Evolutionary conservation across 2,113 vertebrate species (phyloP).

Genomic region (Stegostoma tigrinum): DNA sequence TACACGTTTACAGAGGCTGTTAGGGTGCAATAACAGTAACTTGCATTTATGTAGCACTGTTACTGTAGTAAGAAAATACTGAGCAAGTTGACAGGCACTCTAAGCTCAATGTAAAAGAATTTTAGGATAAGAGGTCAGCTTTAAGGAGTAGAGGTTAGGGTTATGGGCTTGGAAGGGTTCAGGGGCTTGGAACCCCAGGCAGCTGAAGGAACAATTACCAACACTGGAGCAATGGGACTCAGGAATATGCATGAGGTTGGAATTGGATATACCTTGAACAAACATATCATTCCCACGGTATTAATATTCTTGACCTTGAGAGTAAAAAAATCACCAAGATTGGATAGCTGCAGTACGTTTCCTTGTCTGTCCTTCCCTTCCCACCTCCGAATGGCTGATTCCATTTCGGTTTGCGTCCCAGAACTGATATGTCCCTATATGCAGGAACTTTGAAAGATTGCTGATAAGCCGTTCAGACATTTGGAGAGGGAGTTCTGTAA

Average conservation of each 20-base stretch:
- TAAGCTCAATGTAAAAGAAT: not conserved
- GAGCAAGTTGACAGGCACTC: not conserved
- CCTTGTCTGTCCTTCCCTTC: not conserved
- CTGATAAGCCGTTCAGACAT: slow-evolving; percentile 47
- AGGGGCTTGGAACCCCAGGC: not conserved
- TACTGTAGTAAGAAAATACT: not conserved
- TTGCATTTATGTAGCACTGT: not conserved
- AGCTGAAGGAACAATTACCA: not conserved
- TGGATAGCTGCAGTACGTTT: not conserved
- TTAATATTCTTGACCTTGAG: not conserved
- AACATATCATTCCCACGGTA: not conserved
- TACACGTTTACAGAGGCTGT: not conserved
- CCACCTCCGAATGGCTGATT: not conserved
- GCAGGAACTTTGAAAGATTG: not conserved
- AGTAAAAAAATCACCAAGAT: not conserved
- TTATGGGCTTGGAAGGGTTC: not conserved
- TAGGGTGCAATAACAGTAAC: not conserved
- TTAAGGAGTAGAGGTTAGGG: no score
- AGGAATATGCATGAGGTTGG: not conserved
- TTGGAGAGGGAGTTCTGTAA: slow-evolving; percentile 52
- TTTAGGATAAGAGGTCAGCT: not conserved
- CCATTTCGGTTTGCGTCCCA: not conserved
- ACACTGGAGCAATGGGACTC: no score
- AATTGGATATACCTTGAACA: not conserved
- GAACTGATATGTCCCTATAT: not conserved